Evolutionary conservation across 2,113 vertebrate species (phyloP), one percentile per base, ranked within the genome.

Genomic region (Pampusana beccarii): DNA sequence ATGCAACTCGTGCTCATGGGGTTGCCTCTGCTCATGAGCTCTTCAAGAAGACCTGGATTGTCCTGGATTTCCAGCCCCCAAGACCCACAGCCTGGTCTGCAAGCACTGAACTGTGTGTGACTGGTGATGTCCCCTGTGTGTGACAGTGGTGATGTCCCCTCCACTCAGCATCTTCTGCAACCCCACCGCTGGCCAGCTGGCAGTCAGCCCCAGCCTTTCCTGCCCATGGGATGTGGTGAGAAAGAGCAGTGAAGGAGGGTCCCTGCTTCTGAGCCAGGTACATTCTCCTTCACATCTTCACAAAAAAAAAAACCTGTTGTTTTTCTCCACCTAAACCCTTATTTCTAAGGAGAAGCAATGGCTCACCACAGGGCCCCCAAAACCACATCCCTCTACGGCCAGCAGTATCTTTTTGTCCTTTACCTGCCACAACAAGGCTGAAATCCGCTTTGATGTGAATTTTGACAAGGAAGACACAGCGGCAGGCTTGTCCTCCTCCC

Each of bases 361-460:
- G 16, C 3, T 56, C 38, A 18, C 42, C 56, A 2, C 1, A 31
- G 14, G 56, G 33, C 15, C 44, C 48, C 70, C 46, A 16, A 50
- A 91, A 40, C 36, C 33, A 42, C 6, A 28, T 26, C 19, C 7
- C 40, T 38, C 36, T 15, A 4, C 0, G 2, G 21, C 42, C 61
- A 24, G 44, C 8, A 7, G 36, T 8, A 18, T 5, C 31, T 34
- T 85, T 65, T 23, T 71, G 46, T 34, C 54, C 25, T 48, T 80
- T 33, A 13, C 28, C n/a, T 0, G 0, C 10, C 51, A 24, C 6
- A 20, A 8, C 0, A 16, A 44, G 31, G 7, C 51, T 57, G 46
- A 46, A 73, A 82, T n/a, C 50, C 65, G 33, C 65, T 36, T n/a
- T 57, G 36, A 14, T 26, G 44, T 21, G 70, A n/a, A 25, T 66